Evolutionary conservation across 2,888 invertebrate genomes (phyloP).

Genomic region (Griposia aprilina): DNA sequence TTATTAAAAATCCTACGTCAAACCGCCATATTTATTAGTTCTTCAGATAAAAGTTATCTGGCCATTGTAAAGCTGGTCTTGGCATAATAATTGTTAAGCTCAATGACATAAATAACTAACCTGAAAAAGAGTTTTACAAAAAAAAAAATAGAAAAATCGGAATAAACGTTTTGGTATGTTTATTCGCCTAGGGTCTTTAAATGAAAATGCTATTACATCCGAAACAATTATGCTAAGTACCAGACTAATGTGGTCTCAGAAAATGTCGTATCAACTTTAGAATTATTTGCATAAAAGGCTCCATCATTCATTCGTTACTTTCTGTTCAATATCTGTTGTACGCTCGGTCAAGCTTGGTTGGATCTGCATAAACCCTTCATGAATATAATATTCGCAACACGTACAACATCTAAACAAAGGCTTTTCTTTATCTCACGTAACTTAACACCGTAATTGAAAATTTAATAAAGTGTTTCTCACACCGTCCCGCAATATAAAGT

Average conservation of each 20-base stretch:
- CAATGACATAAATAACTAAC: too few relatives aligned
- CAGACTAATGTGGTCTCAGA: slow-evolving; percentile 14
- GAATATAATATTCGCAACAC: slow-evolving; percentile 57
- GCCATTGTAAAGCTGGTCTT: too few relatives aligned
- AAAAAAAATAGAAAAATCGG: too few relatives aligned
- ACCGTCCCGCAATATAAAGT: slow-evolving; percentile 62
- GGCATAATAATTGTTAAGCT: too few relatives aligned
- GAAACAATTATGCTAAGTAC: slow-evolving; percentile 34
- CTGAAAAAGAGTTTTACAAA: too few relatives aligned
- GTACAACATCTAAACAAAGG: slow-evolving; percentile 58
- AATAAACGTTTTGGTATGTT: background rate
- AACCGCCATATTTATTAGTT: too few relatives aligned
- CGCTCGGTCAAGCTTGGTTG: slow-evolving; percentile 33
- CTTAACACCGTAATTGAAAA: slow-evolving; percentile 73
- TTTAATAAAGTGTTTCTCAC: slow-evolving; percentile 74
- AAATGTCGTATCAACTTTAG: slow-evolving; percentile 8
- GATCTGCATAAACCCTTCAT: slow-evolving; percentile 59
- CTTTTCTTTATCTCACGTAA: slow-evolving; percentile 56
- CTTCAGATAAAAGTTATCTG: too few relatives aligned
- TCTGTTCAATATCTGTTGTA: slow-evolving; percentile 45
- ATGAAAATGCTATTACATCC: slow-evolving; percentile 19
- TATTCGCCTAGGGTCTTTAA: background rate
- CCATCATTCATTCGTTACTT: slow-evolving; percentile 7
- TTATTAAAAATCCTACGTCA: too few relatives aligned
- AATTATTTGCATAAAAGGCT: slow-evolving; percentile 7